Evolutionary conservation across 2,113 vertebrate species (phyloP).

Genomic region (Noturus placidus): DNA sequence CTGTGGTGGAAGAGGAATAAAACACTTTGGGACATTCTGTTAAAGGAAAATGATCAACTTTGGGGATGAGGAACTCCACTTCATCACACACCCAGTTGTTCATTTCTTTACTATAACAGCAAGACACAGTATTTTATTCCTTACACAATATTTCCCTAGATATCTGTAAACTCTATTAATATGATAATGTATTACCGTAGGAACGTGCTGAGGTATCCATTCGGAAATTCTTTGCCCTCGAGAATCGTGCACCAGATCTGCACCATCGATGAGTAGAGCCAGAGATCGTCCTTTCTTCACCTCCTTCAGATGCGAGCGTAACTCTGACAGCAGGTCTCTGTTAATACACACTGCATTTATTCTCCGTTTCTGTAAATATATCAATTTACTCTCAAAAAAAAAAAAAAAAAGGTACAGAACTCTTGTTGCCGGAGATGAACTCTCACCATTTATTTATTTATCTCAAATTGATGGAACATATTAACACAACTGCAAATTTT

Average conservation of each 20-base stretch:
- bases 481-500: background rate
- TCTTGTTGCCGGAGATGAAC: background rate
- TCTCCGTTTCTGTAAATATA: background rate
- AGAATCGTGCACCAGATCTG: constrained; percentile 70
- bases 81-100: background rate
- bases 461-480: background rate
- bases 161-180: background rate
- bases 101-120: background rate
- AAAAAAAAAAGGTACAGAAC: background rate
- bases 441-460: background rate
- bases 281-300: constrained; percentile 60
- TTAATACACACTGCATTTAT: background rate
- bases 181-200: constrained; percentile 61
- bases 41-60: background rate
- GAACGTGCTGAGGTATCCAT: constrained; percentile 81
- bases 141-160: background rate
- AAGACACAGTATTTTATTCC: background rate
- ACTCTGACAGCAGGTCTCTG: constrained; percentile 78
- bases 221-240: constrained; percentile 74
- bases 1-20: background rate
- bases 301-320: constrained; percentile 64
- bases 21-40: background rate
- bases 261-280: constrained; percentile 79
- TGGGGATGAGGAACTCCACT: background rate
- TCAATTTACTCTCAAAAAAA: no score